phyloP scores from a whole-genome alignment of 2,888 invertebrate species.

The Anaspis maculata region DNA sequence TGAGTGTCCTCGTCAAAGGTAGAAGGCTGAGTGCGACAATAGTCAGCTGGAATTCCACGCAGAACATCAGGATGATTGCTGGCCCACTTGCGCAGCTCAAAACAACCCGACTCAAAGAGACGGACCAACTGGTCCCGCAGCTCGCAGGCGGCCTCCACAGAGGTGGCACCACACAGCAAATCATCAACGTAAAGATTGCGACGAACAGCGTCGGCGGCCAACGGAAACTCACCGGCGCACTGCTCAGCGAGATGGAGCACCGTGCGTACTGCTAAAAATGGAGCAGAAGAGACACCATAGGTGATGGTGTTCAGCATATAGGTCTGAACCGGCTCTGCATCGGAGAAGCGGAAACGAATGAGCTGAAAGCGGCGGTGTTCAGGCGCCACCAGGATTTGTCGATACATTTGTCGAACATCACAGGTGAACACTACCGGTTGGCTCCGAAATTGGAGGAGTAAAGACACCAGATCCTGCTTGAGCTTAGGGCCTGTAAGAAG shows the following conservation, averaged over 20 bases:
- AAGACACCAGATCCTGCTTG: conserved; percentile 6
- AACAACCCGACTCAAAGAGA: neutral
- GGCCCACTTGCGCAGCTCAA: conserved; percentile 7
- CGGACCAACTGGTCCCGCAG: neutral
- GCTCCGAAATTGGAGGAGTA: conserved; percentile 8
- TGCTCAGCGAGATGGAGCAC: conserved; percentile 5
- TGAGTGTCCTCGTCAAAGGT: conserved; percentile 3
- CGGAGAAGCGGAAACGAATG: conserved; percentile 7
- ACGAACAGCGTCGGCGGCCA: conserved; percentile 4
- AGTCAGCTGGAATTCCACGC: conserved; percentile 4
- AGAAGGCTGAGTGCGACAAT: conserved; percentile 1
- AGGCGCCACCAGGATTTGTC: conserved; percentile 12
- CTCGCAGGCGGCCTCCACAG: conserved; percentile 2
- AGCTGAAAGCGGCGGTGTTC: conserved; percentile 11
- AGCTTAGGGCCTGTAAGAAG: conserved; percentile 11
- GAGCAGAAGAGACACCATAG: conserved; percentile 6
- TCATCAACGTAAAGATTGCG: conserved; percentile 6
- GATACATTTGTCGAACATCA: conserved; percentile 15
- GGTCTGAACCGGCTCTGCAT: conserved; percentile 1
- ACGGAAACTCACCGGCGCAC: neutral
- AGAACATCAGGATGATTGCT: conserved; percentile 4
- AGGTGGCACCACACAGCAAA: conserved; percentile 2
- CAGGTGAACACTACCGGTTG: conserved; percentile 8
- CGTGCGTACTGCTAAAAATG: conserved; percentile 6
- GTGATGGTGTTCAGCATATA: conserved; percentile 7